Evolutionary conservation across 2,797 vertebrate species (phyloP).

Genomic region (Paedocypris micromegethes): DNA sequence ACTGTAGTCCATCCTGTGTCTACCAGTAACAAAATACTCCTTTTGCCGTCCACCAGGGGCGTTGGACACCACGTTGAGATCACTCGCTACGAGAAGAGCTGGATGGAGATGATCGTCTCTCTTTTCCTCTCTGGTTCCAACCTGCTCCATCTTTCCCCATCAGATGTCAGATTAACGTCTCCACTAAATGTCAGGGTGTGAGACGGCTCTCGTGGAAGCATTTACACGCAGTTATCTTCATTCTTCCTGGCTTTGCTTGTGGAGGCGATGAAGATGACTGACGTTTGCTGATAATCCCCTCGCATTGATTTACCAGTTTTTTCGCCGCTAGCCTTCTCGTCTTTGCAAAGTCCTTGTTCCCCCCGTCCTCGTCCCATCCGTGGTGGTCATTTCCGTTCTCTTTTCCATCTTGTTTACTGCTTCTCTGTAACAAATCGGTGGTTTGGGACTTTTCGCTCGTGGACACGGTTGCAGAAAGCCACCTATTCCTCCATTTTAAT

Average conservation of each 20-base stretch:
- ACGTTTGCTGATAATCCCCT: constrained; percentile 4
- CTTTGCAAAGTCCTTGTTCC: constrained; percentile 7
- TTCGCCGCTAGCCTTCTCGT: background rate
- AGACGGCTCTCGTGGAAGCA: constrained; percentile 28
- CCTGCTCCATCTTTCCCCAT: constrained; percentile 18
- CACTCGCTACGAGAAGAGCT: background rate
- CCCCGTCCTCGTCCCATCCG: background rate
- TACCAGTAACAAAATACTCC: too few relatives aligned
- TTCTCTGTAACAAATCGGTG: constrained; percentile 4
- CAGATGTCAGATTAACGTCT: constrained; percentile 36
- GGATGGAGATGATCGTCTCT: constrained; percentile 27
- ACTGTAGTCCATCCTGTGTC: too few relatives aligned
- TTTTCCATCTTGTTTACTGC: constrained; percentile 23
- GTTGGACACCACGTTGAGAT: too few relatives aligned
- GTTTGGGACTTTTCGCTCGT: background rate
- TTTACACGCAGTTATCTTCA: constrained; percentile 2
- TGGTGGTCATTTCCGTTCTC: constrained; percentile 20
- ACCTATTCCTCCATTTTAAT: constrained; percentile 35
- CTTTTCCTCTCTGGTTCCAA: constrained; percentile 20
- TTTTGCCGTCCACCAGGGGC: too few relatives aligned
- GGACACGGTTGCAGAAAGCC: constrained; percentile 26
- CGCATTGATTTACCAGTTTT: constrained; percentile 17
- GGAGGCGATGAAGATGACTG: background rate
- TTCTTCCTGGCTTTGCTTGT: constrained; percentile 15
- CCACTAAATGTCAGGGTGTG: constrained; percentile 29